These are phyloP conservation scores for Plagodis dolabraria DNA, from an alignment of 2,888 invertebrate genomes.

Conservation along the genomic window DNA sequence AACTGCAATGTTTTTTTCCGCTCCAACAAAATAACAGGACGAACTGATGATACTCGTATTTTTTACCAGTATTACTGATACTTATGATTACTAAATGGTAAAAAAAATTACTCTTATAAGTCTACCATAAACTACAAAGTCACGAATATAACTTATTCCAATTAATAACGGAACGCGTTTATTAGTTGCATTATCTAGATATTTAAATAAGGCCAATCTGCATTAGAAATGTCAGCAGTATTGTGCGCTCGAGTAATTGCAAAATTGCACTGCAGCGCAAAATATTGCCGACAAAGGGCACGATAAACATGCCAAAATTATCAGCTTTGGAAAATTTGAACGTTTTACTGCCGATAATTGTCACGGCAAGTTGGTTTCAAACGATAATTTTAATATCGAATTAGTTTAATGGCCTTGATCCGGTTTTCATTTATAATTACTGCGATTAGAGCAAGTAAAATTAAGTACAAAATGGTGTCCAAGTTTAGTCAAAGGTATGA, in stretches of 20 bases:
- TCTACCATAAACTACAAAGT: conserved; percentile 14
- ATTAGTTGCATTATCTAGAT: conserved; percentile 12
- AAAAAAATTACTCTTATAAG: not conserved
- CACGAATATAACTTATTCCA: conserved; percentile 11
- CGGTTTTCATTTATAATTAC: not conserved
- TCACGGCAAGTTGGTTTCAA: conserved; percentile 26
- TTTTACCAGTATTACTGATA: too few relatives aligned
- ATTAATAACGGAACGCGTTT: conserved; percentile 17
- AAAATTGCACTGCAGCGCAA: conserved; percentile 31
- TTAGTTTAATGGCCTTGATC: conserved; percentile 3
- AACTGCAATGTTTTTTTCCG: too few relatives aligned
- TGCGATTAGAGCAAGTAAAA: not conserved
- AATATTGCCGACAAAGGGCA: conserved; percentile 39
- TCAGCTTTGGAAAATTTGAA: conserved; percentile 41
- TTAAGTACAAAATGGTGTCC: too few relatives aligned
- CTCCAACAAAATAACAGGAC: too few relatives aligned
- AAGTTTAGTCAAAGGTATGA: too few relatives aligned
- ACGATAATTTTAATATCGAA: conserved; percentile 10
- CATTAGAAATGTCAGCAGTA: conserved; percentile 30
- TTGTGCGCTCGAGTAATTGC: conserved; percentile 28
- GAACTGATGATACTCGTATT: too few relatives aligned
- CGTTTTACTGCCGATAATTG: conserved; percentile 53
- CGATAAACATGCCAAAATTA: conserved; percentile 44
- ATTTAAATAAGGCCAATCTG: conserved; percentile 27
- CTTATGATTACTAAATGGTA: too few relatives aligned